A percentile compares a stretch with the other conserved stretches of the same genome.
Evolutionary conservation across 2,888 invertebrate species (phyloP).

Genomic region (Anthoptus insignis): DNA sequence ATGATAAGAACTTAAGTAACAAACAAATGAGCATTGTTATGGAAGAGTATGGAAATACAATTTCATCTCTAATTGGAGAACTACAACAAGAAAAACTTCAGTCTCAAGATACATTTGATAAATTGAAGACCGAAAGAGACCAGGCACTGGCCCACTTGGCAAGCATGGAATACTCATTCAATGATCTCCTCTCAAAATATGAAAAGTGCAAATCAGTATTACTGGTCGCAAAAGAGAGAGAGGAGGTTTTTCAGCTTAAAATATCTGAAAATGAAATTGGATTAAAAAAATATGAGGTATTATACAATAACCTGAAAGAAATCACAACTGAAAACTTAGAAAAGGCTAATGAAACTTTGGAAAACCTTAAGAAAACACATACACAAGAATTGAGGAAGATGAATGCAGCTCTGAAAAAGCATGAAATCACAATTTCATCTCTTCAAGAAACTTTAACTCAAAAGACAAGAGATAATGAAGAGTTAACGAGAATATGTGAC

Average conservation of each 20-base stretch:
- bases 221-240: slow-evolving; percentile 84
- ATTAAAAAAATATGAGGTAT: slow-evolving; percentile 91
- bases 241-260: slow-evolving; percentile 90
- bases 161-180: slow-evolving; percentile 88
- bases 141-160: slow-evolving; percentile 86
- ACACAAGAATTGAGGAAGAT: slow-evolving; percentile 93
- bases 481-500: slow-evolving; percentile 96
- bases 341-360: slow-evolving; percentile 92
- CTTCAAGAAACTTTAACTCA: slow-evolving; percentile 94
- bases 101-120: slow-evolving; percentile 76
- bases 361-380: slow-evolving; percentile 90
- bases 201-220: slow-evolving; percentile 88
- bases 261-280: slow-evolving; percentile 90
- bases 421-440: slow-evolving; percentile 95
- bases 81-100: slow-evolving; percentile 89
- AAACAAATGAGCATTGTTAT: slow-evolving; percentile 89
- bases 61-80: slow-evolving; percentile 91
- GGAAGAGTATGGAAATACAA: slow-evolving; percentile 93
- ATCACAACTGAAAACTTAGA: slow-evolving; percentile 95
- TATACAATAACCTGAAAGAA: slow-evolving; percentile 94
- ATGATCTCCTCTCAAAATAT: slow-evolving; percentile 87
- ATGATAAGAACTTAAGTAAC: slow-evolving; percentile 72
- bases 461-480: slow-evolving; percentile 95
- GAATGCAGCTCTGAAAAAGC: slow-evolving; percentile 94
- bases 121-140: slow-evolving; percentile 84